These are phyloP conservation scores for Eupithecia tripunctaria DNA, from an alignment of 2,888 invertebrate genomes.

Conservation along the genomic window DNA sequence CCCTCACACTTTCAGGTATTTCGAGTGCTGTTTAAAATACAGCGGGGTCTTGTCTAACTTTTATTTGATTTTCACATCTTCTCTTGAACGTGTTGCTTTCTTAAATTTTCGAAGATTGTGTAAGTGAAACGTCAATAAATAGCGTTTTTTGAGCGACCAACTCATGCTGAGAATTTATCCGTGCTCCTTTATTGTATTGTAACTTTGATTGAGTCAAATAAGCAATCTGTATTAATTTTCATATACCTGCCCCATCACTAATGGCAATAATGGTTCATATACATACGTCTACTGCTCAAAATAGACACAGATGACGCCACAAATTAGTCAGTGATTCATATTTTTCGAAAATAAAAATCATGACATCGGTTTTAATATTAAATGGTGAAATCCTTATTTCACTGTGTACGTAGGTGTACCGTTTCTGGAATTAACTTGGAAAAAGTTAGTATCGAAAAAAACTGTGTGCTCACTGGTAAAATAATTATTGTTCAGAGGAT, in stretches of 20 bases:
- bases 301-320: not conserved
- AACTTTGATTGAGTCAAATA: not conserved
- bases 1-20: not conserved
- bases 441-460: too few species aligned
- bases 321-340: not conserved
- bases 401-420: too few species aligned
- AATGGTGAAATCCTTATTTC: too few species aligned
- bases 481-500: not conserved
- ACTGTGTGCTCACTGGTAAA: not conserved
- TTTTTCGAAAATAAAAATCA: too few species aligned
- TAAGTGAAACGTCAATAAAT: not conserved
- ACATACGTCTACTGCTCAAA: not conserved
- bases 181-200: not conserved
- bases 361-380: not conserved
- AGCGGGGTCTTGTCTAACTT: not conserved
- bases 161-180: not conserved
- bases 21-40: conserved; percentile 3
- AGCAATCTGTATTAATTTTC: not conserved
- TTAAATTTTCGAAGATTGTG: not conserved
- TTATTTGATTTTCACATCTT: conserved; percentile 3
- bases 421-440: too few species aligned
- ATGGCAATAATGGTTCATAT: too few species aligned
- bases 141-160: not conserved
- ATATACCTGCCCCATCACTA: too few species aligned
- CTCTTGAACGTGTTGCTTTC: not conserved